These are phyloP conservation scores for Crambe crambe DNA, from an alignment of 37 sponge, comb jelly and placozoan species.

Conservation along the genomic window DNA sequence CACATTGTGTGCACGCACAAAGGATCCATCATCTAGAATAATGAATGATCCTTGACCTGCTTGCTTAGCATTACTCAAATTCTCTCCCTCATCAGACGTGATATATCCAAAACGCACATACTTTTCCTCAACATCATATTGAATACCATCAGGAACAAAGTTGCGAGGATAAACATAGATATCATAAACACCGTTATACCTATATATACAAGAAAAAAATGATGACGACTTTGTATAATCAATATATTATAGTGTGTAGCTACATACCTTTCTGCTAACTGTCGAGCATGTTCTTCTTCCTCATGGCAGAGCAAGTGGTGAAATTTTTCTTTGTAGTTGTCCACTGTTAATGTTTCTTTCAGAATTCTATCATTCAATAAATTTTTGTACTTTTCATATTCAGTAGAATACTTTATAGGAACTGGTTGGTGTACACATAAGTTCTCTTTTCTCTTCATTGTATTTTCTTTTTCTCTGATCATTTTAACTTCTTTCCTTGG, in stretches of 20 bases:
- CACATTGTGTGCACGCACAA: slow-evolving; percentile 4
- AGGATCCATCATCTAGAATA: neutral
- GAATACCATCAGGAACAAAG: too few species aligned
- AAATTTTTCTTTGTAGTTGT: slow-evolving; percentile 63
- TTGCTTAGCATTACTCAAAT: slow-evolving; percentile 43
- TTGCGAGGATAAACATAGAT: too few species aligned
- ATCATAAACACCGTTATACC: too few species aligned
- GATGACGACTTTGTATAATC: too few species aligned
- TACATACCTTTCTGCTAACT: slow-evolving; percentile 46
- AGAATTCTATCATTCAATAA: too few species aligned
- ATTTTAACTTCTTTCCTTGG: slow-evolving; percentile 7
- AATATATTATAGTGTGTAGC: too few species aligned
- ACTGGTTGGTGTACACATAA: too few species aligned
- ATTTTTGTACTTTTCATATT: slow-evolving; percentile 14
- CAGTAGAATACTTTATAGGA: neutral
- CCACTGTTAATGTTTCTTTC: slow-evolving; percentile 15
- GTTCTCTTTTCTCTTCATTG: too few species aligned
- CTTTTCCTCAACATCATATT: neutral
- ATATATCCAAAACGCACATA: slow-evolving; percentile 30
- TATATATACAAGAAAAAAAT: too few species aligned
- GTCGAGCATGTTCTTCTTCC: slow-evolving; percentile 52
- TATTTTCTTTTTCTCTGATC: slow-evolving; percentile 9
- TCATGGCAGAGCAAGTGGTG: slow-evolving; percentile 78
- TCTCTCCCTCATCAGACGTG: slow-evolving; percentile 31
- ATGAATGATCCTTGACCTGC: slow-evolving; percentile 44